A percentile compares a stretch with the other conserved stretches of the same genome.
Conservation (phyloP, 1,140 invertebrate species). For the Panagrolaimus sp. region DNA sequence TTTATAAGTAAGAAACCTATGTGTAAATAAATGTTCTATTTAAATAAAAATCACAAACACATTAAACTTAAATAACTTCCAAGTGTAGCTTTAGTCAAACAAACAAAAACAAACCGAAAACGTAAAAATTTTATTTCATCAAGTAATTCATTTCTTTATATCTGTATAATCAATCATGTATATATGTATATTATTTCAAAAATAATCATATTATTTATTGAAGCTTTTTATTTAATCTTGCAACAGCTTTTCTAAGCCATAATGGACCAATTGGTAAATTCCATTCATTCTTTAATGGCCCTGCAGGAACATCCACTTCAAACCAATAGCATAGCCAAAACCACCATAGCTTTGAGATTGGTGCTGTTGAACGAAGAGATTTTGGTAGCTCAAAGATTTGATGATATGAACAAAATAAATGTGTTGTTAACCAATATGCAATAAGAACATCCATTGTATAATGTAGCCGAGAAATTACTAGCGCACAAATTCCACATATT, state of each 20-base stretch:
- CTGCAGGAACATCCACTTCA: constrained; percentile 48
- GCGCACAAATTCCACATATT: constrained; percentile 52
- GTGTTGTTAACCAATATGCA: neutral
- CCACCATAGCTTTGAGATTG: constrained; percentile 53
- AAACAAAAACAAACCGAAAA: no score
- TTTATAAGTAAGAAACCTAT: no score
- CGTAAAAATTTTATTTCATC: no score
- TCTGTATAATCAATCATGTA: no score
- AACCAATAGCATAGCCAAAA: constrained; percentile 55
- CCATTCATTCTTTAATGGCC: constrained; percentile 52
- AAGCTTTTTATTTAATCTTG: constrained; percentile 38
- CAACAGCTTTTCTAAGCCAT: constrained; percentile 37
- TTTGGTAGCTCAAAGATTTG: constrained; percentile 54
- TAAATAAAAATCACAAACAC: no score
- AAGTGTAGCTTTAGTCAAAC: no score
- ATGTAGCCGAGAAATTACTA: constrained; percentile 57
- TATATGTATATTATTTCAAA: no score
- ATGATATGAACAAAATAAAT: constrained; percentile 56
- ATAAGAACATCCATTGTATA: constrained; percentile 43
- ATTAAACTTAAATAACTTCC: no score
- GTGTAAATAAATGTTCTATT: no score
- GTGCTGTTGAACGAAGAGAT: constrained; percentile 40
- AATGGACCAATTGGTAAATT: constrained; percentile 46
- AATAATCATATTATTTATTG: constrained; percentile 23
- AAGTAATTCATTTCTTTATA: no score